Conservation (phyloP, 2,888 invertebrate species). For the Deilephila porcellus region DNA sequence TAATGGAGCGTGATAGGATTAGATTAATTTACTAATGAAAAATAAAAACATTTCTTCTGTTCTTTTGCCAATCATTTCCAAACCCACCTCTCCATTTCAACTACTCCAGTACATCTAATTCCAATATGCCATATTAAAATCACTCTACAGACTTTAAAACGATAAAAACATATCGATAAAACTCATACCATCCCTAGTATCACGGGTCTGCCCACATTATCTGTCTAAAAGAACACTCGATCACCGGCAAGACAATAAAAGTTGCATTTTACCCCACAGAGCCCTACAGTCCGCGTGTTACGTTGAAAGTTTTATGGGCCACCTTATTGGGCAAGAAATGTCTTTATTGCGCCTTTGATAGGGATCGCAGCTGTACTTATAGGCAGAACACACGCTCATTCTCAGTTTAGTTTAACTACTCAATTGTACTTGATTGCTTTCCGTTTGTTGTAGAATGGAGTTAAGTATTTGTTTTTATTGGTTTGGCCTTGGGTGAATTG, state of each 20-base stretch:
- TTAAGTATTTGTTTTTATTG: no score
- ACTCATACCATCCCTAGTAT: constrained; percentile 29
- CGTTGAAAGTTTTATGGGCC: constrained; percentile 58
- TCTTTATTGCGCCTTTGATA: constrained; percentile 57
- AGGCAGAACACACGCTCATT: constrained; percentile 25
- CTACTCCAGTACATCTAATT: no score
- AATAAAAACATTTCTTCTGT: no score
- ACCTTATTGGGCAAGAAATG: constrained; percentile 58
- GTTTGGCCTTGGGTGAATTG: no score
- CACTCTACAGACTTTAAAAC: neutral
- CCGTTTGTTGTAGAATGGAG: no score
- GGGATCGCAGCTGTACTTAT: constrained; percentile 38
- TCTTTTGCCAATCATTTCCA: no score
- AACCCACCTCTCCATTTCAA: no score
- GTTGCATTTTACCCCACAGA: constrained; percentile 51
- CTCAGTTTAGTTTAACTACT: no score
- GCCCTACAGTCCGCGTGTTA: constrained; percentile 42
- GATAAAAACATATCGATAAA: constrained; percentile 20
- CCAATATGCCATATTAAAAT: no score
- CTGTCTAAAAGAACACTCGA: constrained; percentile 55
- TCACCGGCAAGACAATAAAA: constrained; percentile 54
- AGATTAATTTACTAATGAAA: no score
- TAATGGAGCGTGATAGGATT: no score
- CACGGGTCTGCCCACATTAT: constrained; percentile 45
- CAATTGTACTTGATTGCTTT: no score